Conservation (phyloP, 2,113 vertebrate species). For the Psophia crepitans region DNA sequence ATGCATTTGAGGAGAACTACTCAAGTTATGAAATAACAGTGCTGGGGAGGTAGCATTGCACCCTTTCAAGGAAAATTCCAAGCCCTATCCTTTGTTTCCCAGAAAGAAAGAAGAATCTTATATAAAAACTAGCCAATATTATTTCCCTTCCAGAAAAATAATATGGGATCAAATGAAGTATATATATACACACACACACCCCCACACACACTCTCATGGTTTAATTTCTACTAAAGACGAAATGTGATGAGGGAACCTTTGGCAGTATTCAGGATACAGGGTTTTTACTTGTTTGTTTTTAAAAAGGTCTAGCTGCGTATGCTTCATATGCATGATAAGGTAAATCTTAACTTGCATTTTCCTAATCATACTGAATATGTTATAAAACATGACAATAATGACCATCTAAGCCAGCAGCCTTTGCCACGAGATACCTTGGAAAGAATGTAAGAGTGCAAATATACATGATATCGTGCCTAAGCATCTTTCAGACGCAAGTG, state of each 20-base stretch:
- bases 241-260: not conserved
- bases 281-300: not conserved
- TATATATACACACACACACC: not conserved
- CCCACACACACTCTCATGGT: too few relatives aligned
- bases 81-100: not conserved
- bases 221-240: not conserved
- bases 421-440: not conserved
- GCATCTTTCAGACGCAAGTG: not conserved
- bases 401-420: not conserved
- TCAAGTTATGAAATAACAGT: not conserved
- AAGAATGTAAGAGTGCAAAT: not conserved
- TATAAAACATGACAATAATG: not conserved
- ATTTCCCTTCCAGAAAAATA: not conserved
- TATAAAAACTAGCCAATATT: not conserved
- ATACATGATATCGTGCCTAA: not conserved
- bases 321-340: not conserved
- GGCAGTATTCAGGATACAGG: fast-evolving
- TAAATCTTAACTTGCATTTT: not conserved
- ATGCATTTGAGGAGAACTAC: not conserved
- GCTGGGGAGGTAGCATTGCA: not conserved
- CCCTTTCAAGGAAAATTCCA: not conserved
- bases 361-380: not conserved
- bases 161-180: not conserved
- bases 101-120: not conserved
- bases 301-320: not conserved